Conservation (phyloP, 2,797 vertebrate genomes). For the Natrix natrix region DNA sequence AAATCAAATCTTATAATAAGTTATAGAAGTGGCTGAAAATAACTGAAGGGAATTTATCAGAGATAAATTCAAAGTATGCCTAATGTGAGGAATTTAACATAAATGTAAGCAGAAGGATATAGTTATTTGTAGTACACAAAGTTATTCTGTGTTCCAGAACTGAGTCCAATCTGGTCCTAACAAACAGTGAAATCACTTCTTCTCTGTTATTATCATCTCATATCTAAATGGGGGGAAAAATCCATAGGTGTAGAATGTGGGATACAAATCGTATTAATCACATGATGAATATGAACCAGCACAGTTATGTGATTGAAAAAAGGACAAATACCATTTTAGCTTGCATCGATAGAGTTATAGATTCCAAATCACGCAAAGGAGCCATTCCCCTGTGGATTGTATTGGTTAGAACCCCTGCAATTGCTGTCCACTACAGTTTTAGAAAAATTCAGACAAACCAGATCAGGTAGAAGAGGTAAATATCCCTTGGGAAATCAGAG, state of each 20-base stretch:
- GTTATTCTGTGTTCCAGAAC: not conserved
- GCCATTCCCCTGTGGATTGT: not conserved
- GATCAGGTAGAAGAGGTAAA: not conserved
- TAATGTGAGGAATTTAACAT: not conserved
- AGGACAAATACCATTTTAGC: not conserved
- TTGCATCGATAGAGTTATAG: not conserved
- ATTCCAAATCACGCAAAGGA: not conserved
- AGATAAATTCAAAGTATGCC: not conserved
- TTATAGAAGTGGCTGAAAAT: not conserved
- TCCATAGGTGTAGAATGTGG: not conserved
- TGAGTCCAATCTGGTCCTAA: not conserved
- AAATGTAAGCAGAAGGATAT: not conserved
- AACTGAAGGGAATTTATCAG: not conserved
- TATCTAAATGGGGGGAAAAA: not conserved
- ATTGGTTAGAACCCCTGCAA: not conserved
- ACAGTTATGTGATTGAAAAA: not conserved
- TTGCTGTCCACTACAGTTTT: not conserved
- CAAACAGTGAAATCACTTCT: not conserved
- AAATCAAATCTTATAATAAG: not conserved
- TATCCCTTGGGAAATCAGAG: not conserved
- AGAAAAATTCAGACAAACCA: not conserved
- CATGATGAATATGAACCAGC: not conserved
- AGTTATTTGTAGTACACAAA: not conserved
- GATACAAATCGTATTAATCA: not conserved
- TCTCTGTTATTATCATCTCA: not conserved